These are phyloP conservation scores for Gryllus longicercus DNA, from an alignment of 2,888 invertebrate genomes.

Conservation along the genomic window DNA sequence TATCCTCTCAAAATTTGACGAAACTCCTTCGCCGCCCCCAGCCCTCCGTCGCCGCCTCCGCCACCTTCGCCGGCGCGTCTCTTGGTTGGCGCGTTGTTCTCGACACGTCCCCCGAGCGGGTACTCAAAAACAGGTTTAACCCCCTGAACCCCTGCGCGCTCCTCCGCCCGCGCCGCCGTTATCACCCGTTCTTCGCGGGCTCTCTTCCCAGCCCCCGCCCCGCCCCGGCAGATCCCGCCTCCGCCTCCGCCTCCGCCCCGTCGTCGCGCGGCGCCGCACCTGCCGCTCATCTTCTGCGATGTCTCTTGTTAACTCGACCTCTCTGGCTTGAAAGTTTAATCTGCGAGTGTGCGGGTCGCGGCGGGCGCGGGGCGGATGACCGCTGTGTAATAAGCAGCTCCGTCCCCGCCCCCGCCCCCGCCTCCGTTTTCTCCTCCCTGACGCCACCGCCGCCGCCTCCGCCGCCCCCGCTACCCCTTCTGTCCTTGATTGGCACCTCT, in stretches of 20 bases:
- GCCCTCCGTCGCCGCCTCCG: not conserved
- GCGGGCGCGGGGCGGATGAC: not conserved
- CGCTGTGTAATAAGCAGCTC: constrained; percentile 4
- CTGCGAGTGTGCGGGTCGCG: constrained; percentile 17
- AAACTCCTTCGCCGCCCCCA: not conserved
- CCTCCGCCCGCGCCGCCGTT: not conserved
- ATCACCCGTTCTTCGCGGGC: not conserved
- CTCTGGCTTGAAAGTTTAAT: constrained; percentile 1
- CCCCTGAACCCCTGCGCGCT: not conserved
- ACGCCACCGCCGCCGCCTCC: not conserved
- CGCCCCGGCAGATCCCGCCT: not conserved
- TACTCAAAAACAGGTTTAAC: constrained; percentile 11
- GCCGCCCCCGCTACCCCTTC: not conserved
- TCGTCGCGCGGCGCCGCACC: not conserved
- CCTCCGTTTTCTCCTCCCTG: not conserved
- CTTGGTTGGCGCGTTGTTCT: not conserved
- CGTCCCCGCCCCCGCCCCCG: not conserved
- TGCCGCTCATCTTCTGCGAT: not conserved
- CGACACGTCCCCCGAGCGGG: constrained; percentile 3
- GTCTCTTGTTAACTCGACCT: constrained; percentile 6
- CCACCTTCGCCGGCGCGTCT: not conserved
- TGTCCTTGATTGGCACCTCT: not conserved
- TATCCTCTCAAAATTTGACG: constrained; percentile 17
- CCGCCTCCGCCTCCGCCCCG: not conserved
- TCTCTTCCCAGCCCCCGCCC: not conserved